Evolutionary conservation across 2,797 vertebrate genomes (phyloP).

Genomic region (Gobionotothen gibberifrons): DNA sequence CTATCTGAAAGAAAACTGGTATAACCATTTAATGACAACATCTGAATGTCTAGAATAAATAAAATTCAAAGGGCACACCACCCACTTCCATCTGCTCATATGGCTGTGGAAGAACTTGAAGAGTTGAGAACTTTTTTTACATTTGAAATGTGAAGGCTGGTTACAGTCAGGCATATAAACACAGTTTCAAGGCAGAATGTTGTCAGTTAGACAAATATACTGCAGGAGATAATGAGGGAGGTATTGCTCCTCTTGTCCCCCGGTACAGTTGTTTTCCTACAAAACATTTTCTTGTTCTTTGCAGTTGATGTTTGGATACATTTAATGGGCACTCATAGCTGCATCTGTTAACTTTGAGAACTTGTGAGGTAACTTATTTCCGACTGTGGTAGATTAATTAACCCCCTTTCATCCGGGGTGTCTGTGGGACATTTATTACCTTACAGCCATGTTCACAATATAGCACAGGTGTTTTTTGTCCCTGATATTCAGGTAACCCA

Average conservation of each 20-base stretch:
- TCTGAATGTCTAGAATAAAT: conserved; percentile 32
- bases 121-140: conserved; percentile 36
- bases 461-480: neutral
- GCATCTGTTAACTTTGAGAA: neutral
- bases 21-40: conserved; percentile 30
- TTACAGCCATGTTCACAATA: no score
- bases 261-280: conserved; percentile 26
- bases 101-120: conserved; percentile 19
- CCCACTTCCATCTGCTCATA: conserved; percentile 51
- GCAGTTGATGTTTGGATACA: conserved; percentile 23
- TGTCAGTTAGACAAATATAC: conserved; percentile 35
- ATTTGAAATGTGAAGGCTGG: conserved; percentile 27
- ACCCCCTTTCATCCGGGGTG: no score
- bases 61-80: conserved; percentile 29
- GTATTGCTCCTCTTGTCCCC: conserved; percentile 30
- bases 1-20: neutral
- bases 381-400: no score
- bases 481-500: no score
- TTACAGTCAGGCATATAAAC: conserved; percentile 19
- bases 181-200: conserved; percentile 30
- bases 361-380: neutral
- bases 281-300: conserved; percentile 28
- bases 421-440: no score
- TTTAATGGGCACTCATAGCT: conserved; percentile 24
- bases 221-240: conserved; percentile 47